Base-by-base conservation (phyloP, 2,888 invertebrate genomes). In the Synanthedon myopaeformis region DNA sequence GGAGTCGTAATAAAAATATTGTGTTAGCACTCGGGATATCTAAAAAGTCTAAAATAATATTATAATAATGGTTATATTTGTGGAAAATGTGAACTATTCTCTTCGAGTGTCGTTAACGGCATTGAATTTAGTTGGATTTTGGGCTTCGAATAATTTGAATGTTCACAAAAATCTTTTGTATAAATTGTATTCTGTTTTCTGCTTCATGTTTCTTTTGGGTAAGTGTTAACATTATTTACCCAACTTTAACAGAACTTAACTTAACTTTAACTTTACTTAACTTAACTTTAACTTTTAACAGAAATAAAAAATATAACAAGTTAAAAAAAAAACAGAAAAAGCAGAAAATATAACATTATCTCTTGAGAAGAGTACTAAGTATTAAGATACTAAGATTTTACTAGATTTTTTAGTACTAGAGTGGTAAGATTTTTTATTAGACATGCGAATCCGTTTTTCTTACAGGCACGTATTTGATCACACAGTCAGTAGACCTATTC, bases 401-500 rank as follows among this genome's bases (percentile, higher is more conserved):
- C n/a, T n/a, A n/a, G n/a, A n/a, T n/a, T n/a, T n/a, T n/a, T n/a
- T n/a, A n/a, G n/a, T n/a, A n/a, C n/a, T n/a, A n/a, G n/a, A n/a
- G n/a, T n/a, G n/a, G n/a, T n/a, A n/a, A n/a, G n/a, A n/a, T n/a
- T n/a, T n/a, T n/a, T n/a, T n/a, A n/a, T n/a, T 28, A 8, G 8
- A 28, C 8, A 8, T 59, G 61, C 28, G 8, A 28, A 28, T 23
- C 28, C 1, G 1, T 35, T 35, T 35, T 35, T 35, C 10, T 28
- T 28, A 56, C 66, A 83, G 83, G 86, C 0, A 75, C 74, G 3
- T 89, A 83, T 61, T 61, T 88, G 1, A 62, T 85, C 13, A 80
- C 82, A 28, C 89, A 90, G 72, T 64, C 83, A 0, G 75, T 86
- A 3, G 88, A 89, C 61, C 60, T 90, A 52, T 74, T 72, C 54